A percentile compares a stretch with the other conserved stretches of the same genome.
Evolutionary conservation across 1,140 invertebrate genomes (phyloP).

Genomic region (Drosophila subpulchrella): DNA sequence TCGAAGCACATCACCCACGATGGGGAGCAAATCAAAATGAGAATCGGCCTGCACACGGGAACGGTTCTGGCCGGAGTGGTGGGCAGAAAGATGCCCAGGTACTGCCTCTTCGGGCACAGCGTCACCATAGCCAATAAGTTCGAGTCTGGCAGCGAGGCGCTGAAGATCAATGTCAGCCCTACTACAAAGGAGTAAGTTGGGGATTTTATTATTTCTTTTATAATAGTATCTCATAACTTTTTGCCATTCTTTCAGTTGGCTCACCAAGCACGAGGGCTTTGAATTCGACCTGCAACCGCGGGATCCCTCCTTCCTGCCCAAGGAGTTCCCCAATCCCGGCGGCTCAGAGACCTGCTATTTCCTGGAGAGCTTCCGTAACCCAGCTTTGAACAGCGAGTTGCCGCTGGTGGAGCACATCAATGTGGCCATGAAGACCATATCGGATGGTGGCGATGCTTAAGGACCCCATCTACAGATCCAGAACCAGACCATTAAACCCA

Average conservation of each 20-base stretch:
- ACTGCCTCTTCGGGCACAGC: slow-evolving; percentile 96
- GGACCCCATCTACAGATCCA: neutral
- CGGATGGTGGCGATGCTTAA: slow-evolving; percentile 73
- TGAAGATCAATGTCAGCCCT: slow-evolving; percentile 96
- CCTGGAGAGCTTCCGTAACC: slow-evolving; percentile 91
- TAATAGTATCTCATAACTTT: neutral
- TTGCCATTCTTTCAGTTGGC: slow-evolving; percentile 87
- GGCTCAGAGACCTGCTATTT: slow-evolving; percentile 94
- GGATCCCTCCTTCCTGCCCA: slow-evolving; percentile 91
- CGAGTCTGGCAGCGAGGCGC: slow-evolving; percentile 95
- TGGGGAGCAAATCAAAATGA: slow-evolving; percentile 97
- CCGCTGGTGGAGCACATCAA: slow-evolving; percentile 89
- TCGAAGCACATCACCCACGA: slow-evolving; percentile 94
- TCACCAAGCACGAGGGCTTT: slow-evolving; percentile 91
- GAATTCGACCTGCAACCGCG: slow-evolving; percentile 90
- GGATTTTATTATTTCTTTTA: neutral
- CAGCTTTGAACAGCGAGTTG: slow-evolving; percentile 86
- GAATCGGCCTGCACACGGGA: slow-evolving; percentile 96
- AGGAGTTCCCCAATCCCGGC: slow-evolving; percentile 91
- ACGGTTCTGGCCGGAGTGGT: slow-evolving; percentile 95
- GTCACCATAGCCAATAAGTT: slow-evolving; percentile 98
- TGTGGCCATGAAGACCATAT: slow-evolving; percentile 85
- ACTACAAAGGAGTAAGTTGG: slow-evolving; percentile 94
- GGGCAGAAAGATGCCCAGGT: slow-evolving; percentile 95
- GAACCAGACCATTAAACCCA: neutral